Evolutionary conservation across 1,140 invertebrate genomes (phyloP).

Genomic region (Mactra quadrangularis): DNA sequence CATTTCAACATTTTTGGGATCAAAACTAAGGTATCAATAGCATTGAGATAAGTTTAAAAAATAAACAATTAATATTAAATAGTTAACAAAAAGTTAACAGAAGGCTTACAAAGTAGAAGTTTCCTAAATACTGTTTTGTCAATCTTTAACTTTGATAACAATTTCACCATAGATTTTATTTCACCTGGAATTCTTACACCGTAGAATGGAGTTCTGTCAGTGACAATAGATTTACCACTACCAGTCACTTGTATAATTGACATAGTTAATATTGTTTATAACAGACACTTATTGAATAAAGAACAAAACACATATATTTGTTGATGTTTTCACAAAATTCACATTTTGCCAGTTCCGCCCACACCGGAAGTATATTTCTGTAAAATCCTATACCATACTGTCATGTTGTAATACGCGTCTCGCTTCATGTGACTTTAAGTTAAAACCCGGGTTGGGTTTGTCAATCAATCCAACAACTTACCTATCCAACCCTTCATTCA

Average conservation of each 20-base stretch:
- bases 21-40: too few relatives aligned
- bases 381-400: conserved; percentile 22
- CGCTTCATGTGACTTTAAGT: too few relatives aligned
- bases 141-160: conserved; percentile 67
- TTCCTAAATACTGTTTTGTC: conserved; percentile 74
- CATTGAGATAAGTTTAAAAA: too few relatives aligned
- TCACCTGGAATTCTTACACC: conserved; percentile 74
- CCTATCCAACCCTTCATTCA: too few relatives aligned
- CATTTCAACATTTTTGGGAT: too few relatives aligned
- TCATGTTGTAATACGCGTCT: too few relatives aligned
- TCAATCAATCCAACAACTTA: too few relatives aligned
- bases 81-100: too few relatives aligned
- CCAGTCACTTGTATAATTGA: conserved; percentile 78
- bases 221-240: conserved; percentile 61
- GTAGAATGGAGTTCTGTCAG: conserved; percentile 75
- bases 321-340: neutral
- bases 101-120: conserved; percentile 71
- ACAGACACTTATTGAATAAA: neutral
- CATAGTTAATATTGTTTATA: conserved; percentile 59
- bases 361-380: conserved; percentile 30
- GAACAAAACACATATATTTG: too few relatives aligned
- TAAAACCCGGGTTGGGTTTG: too few relatives aligned
- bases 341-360: conserved; percentile 26
- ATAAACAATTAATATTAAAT: too few relatives aligned
- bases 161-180: conserved; percentile 75